Conservation (phyloP, 1,140 invertebrate species). For the Gryon sp. region DNA sequence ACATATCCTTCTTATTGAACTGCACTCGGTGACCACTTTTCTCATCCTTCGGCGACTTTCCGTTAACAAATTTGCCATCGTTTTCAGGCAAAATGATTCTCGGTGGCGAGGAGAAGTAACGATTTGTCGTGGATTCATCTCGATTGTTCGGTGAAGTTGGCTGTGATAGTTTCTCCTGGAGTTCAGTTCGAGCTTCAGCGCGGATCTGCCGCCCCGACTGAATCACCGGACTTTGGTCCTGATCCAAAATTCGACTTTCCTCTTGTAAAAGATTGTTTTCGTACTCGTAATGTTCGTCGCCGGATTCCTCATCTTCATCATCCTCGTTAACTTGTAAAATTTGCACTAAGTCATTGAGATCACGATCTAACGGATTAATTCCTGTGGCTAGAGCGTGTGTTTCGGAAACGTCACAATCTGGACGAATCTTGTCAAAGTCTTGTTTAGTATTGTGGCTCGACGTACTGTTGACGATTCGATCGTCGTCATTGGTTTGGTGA, state of each 20-base stretch:
- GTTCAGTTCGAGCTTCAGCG: constrained; percentile 64
- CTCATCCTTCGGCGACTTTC: constrained; percentile 70
- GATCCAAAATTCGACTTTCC: constrained; percentile 30
- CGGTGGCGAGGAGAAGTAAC: constrained; percentile 58
- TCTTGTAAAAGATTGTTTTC: constrained; percentile 42
- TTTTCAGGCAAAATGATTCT: constrained; percentile 64
- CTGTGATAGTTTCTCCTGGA: constrained; percentile 61
- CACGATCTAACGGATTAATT: constrained; percentile 31
- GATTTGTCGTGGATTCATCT: constrained; percentile 48
- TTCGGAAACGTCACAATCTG: constrained; percentile 5
- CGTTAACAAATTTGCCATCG: constrained; percentile 70
- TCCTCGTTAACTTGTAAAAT: constrained; percentile 26
- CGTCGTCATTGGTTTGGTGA: constrained; percentile 12
- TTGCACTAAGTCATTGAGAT: constrained; percentile 44
- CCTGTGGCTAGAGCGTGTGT: constrained; percentile 21
- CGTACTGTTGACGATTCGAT: constrained; percentile 2
- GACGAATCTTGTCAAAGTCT: not conserved
- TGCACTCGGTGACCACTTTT: constrained; percentile 82
- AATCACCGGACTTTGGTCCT: constrained; percentile 9
- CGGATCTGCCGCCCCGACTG: constrained; percentile 66
- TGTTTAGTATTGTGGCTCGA: constrained; percentile 15
- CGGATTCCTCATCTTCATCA: constrained; percentile 5
- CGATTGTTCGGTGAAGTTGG: constrained; percentile 65
- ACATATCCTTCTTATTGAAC: constrained; percentile 79
- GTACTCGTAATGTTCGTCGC: constrained; percentile 45